Evolutionary conservation across 2,797 vertebrate species (phyloP), one percentile per base, ranked within the genome.

Genomic region (Hydrolagus colliei): DNA sequence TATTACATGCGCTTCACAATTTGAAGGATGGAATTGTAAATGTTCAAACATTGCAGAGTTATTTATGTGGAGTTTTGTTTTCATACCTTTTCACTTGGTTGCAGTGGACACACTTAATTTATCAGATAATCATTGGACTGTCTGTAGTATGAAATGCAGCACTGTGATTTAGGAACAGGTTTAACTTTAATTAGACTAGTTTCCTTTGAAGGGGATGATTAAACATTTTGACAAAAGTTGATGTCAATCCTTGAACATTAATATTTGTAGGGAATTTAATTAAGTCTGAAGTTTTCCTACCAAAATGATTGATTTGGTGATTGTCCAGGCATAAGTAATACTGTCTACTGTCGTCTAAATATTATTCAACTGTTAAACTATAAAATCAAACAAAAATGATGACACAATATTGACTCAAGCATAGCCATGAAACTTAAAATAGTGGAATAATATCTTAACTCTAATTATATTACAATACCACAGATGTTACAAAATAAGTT

Each of bases 261-360:
- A 5, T 67, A 10, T 41, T 20, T 71, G 67, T 84, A 52, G 11
- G 35, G 32, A 41, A 16, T 18, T 71, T 68, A 71, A 84, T 84
- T n/a, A 84, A 77, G 18, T 5, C 18, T 7, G 41, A 84, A 84
- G 12, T 32, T 67, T 84, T 41, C 20, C 32, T 67, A 52, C 4
- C 32, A 3, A 82, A 63, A 79, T 9, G 67, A 65, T 61, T 8
- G 78, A 12, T 82, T 71, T 84, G 79, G 65, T 41, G 32, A 52
- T n/a, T 11, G 65, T n/a, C 79, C 79, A 84, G 79, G 9, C 65
- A 71, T 71, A 11, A 84, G 71, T 84, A 68, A 84, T 71, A 80
- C 16, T 14, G 20, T 27, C 63, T 20, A 52, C 32, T 41, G 18
- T 41, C 0, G 35, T 84, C 65, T 67, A 84, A 35, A 84, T 84